Evolutionary conservation across 2,888 invertebrate genomes (phyloP).

Genomic region (Philonicus albiceps): DNA sequence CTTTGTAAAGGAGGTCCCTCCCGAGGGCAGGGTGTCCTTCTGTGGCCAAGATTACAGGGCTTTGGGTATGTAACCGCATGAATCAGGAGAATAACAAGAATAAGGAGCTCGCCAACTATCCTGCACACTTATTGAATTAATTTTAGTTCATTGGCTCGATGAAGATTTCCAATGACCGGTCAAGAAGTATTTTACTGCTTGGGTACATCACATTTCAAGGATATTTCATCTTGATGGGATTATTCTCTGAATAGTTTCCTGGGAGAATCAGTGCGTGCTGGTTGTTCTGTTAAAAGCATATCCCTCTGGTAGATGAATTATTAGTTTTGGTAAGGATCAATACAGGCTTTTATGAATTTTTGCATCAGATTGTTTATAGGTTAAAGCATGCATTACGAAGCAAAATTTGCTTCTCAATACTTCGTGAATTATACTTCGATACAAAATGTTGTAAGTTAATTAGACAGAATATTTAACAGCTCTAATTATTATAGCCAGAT

Average conservation of each 20-base stretch:
- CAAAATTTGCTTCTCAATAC: too few species aligned
- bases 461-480: too few species aligned
- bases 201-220: constrained; percentile 37
- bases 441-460: too few species aligned
- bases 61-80: constrained; percentile 13
- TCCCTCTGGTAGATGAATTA: background rate
- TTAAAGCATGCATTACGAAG: background rate
- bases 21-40: background rate
- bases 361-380: background rate
- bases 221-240: constrained; percentile 23
- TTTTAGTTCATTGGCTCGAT: constrained; percentile 40
- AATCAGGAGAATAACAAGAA: constrained; percentile 25
- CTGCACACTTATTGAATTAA: constrained; percentile 37
- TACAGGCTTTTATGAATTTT: background rate
- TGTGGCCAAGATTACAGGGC: constrained; percentile 1
- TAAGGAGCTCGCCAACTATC: constrained; percentile 14
- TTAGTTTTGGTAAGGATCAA: background rate
- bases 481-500: too few species aligned
- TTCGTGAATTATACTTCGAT: too few species aligned
- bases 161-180: constrained; percentile 39
- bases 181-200: constrained; percentile 38
- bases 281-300: constrained; percentile 3
- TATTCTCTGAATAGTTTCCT: background rate
- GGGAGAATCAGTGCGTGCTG: background rate
- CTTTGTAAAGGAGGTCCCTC: background rate